These are phyloP conservation scores for Chaetura pelagica DNA, from an alignment of 2,113 vertebrate species.

Conservation along the genomic window DNA sequence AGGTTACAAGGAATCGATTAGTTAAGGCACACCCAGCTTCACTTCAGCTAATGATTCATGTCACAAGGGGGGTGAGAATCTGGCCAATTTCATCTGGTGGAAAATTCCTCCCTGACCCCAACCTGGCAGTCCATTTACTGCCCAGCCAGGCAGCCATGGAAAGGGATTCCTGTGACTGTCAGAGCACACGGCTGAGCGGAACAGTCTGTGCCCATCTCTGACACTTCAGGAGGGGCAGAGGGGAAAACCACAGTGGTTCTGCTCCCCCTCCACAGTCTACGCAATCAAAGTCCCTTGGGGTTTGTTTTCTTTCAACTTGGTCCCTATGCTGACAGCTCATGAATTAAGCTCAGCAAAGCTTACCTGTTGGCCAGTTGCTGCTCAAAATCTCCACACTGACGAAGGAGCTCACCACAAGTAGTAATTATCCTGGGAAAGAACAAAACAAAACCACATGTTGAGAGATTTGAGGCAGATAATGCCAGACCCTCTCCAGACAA, in stretches of 20 bases:
- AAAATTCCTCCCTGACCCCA: conserved; percentile 34
- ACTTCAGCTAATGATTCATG: not conserved
- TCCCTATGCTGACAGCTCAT: not conserved
- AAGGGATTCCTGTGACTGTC: not conserved
- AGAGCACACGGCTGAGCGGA: not conserved
- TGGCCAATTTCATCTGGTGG: conserved; percentile 12
- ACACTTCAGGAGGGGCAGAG: not conserved
- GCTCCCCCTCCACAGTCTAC: not conserved
- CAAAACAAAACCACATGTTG: not conserved
- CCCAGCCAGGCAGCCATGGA: not conserved
- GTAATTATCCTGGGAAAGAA: conserved; percentile 78
- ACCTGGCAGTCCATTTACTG: not conserved
- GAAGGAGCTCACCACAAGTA: conserved; percentile 84
- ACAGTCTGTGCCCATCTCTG: not conserved
- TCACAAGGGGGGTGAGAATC: not conserved
- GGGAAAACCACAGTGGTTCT: not conserved
- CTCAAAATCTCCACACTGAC: conserved; percentile 84
- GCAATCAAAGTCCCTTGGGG: not conserved
- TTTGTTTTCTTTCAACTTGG: not conserved
- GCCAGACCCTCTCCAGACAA: not conserved
- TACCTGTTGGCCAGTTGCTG: conserved; percentile 86
- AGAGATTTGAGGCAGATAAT: not conserved
- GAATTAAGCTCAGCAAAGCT: not conserved
- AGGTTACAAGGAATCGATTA: not conserved
- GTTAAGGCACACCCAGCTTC: not conserved